These are phyloP conservation scores for Lemur catta DNA, from an alignment of 2,797 vertebrate genomes.

Conservation along the genomic window DNA sequence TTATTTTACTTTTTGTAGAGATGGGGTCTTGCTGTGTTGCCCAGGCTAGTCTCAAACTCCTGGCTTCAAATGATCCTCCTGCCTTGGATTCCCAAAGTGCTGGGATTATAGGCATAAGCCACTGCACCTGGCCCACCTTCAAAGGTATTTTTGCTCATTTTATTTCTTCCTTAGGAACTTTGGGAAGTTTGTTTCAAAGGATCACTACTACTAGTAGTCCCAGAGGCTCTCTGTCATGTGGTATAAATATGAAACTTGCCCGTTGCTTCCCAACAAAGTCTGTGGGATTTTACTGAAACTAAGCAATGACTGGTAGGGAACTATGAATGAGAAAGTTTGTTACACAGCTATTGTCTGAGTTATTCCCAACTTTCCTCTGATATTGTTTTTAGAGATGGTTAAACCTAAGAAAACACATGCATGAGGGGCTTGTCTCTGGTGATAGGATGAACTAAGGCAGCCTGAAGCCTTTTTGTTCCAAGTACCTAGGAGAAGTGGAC, in stretches of 20 bases:
- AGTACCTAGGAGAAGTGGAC: neutral
- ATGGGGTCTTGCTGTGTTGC: neutral
- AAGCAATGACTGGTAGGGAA: neutral
- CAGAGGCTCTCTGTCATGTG: neutral
- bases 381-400: neutral
- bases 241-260: neutral
- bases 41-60: neutral
- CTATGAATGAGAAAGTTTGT: neutral
- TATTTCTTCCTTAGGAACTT: neutral
- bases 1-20: neutral
- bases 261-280: neutral
- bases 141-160: neutral
- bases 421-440: neutral
- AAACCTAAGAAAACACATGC: neutral
- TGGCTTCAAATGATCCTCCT: neutral
- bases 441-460: neutral
- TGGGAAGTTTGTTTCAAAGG: neutral
- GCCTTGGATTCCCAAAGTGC: neutral
- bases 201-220: neutral
- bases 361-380: neutral
- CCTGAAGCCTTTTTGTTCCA: neutral
- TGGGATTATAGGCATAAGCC: no score
- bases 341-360: neutral
- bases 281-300: neutral
- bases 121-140: neutral